phyloP scores from a whole-genome alignment of 2,888 invertebrate species.

The Limnephilus lunatus region DNA sequence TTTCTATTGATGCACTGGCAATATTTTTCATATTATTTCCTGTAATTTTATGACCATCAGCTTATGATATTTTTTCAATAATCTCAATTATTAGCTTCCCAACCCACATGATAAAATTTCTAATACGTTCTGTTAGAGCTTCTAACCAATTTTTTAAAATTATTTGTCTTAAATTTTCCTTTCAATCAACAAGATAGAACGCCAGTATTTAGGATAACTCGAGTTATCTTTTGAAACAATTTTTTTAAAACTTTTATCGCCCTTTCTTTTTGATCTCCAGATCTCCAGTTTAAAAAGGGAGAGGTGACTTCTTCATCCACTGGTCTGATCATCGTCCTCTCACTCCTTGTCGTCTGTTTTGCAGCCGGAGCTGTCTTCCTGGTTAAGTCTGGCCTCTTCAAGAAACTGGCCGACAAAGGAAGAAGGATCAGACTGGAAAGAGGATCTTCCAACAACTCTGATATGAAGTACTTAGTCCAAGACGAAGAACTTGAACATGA shows the following conservation, averaged over 20 bases:
- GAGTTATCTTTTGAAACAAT: neutral
- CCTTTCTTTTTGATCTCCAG: constrained; percentile 22
- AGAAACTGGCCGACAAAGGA: neutral
- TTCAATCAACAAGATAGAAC: neutral
- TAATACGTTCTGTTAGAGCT: neutral
- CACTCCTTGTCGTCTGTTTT: neutral
- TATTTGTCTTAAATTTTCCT: neutral
- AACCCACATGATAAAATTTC: too few relatives aligned
- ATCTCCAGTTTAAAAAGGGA: neutral
- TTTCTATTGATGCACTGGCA: too few relatives aligned
- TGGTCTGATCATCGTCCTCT: neutral
- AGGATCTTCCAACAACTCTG: constrained; percentile 3
- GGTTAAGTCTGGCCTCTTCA: constrained; percentile 11
- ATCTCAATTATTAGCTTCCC: too few relatives aligned
- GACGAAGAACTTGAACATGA: constrained; percentile 65
- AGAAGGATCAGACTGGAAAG: neutral
- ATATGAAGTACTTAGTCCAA: constrained; percentile 64
- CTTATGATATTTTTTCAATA: too few relatives aligned
- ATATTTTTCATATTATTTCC: too few relatives aligned
- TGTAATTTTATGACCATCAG: too few relatives aligned
- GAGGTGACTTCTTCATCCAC: neutral
- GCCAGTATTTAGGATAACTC: neutral
- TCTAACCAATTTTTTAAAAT: neutral
- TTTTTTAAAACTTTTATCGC: neutral
- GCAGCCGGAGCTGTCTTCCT: constrained; percentile 10